Conservation (phyloP, 1,140 invertebrate genomes). For the Aphis craccivora region DNA sequence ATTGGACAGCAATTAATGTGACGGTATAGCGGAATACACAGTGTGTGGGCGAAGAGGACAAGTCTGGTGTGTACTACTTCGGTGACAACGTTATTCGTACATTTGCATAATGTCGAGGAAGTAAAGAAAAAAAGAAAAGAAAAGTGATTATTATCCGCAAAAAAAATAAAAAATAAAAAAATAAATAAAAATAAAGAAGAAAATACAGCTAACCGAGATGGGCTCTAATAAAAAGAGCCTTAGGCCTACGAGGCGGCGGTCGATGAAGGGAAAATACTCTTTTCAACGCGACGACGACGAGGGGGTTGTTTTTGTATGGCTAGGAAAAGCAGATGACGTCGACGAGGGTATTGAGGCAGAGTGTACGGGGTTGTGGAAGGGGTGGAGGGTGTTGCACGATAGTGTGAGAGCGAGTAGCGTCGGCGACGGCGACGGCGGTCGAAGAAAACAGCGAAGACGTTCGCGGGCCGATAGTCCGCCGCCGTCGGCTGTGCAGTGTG, state of each 20-base stretch:
- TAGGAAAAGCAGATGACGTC: neutral
- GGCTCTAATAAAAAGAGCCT: slow-evolving; percentile 36
- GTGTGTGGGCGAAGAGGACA: neutral
- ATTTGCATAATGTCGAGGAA: slow-evolving; percentile 21
- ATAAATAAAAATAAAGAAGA: slow-evolving; percentile 17
- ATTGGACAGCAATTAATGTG: neutral
- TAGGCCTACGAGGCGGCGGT: slow-evolving; percentile 25
- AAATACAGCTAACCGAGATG: slow-evolving; percentile 31
- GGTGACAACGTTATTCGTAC: neutral
- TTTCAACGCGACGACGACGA: neutral
- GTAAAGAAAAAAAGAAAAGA: neutral
- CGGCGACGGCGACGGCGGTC: neutral
- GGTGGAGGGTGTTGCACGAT: too few relatives aligned
- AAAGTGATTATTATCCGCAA: slow-evolving; percentile 33
- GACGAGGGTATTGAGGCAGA: neutral
- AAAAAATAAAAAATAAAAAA: neutral
- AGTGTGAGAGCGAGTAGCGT: neutral
- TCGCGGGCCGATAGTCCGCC: slow-evolving; percentile 46
- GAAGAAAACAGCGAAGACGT: slow-evolving; percentile 53
- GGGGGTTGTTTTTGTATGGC: slow-evolving; percentile 12
- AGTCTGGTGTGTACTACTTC: neutral
- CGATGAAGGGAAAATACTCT: slow-evolving; percentile 46
- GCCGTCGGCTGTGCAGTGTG: slow-evolving; percentile 1
- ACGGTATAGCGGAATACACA: neutral
- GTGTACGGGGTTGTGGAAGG: too few relatives aligned